Evolutionary conservation across 2,797 vertebrate genomes (phyloP), one percentile per base, ranked within the genome.

Genomic region (Chaetophractus vellerosus): DNA sequence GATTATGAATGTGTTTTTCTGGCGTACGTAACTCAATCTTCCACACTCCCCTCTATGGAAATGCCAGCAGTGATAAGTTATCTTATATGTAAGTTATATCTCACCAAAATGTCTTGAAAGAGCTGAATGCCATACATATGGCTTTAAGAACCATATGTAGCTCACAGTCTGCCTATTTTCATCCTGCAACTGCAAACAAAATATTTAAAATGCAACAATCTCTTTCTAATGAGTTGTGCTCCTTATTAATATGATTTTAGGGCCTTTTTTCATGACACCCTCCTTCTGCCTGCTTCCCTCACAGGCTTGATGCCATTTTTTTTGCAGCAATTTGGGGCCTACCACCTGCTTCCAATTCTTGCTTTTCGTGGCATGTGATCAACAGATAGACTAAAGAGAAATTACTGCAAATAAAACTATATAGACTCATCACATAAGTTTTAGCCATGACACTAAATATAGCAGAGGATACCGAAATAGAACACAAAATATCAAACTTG

Each of bases 211-310:
- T 83, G 88, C 50, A 88, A 76, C 55, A 12, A 48, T 84, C 28
- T 69, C 85, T 90, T 87, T 69, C 92, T 92, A 94, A 78, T 48
- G 69, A 41, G 50, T 68, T 59, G n/a, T 75, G 28, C 14, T 97
- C 50, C 26, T 93, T 87, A 78, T 81, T 91, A 78, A 74, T 64
- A 69, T 10, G n/a, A 92, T 68, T 90, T 82, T 50, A 57, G n/a
- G 33, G 33, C 16, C 11, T 55, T 28, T 91, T 72, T 80, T 64
- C 16, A 64, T 33, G 45, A 66, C n/a, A 24, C 28, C 74, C 31
- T 76, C 57, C n/a, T 93, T 76, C 81, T 93, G 86, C 45, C 82
- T 85, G 36, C 81, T 88, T 92, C 31, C 38, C n/a, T 84, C n/a
- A 11, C 26, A 41, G 83, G 78, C 78, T 88, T 52, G 55, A 4